These are phyloP conservation scores for Gallinago paraguaiae DNA, from an alignment of 2,113 vertebrate genomes.

Conservation along the genomic window DNA sequence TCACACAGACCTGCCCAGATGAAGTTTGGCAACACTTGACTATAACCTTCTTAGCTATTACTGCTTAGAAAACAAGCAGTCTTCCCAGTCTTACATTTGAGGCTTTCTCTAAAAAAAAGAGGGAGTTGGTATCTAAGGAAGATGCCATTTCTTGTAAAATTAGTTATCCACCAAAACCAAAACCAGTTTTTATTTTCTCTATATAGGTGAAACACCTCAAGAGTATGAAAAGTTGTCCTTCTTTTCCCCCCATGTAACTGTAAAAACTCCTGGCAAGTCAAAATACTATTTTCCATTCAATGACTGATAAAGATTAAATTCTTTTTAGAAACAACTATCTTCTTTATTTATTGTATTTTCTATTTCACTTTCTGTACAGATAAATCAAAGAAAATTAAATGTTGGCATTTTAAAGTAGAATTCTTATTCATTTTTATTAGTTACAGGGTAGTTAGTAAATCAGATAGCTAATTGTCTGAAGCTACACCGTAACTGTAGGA, in stretches of 20 bases:
- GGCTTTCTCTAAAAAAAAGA: not conserved
- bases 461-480: not conserved
- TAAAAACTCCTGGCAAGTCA: not conserved
- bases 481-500: not conserved
- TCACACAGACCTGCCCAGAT: rapidly evolving
- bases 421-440: not conserved
- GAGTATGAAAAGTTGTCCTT: not conserved
- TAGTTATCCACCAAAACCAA: not conserved
- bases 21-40: not conserved
- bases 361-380: not conserved
- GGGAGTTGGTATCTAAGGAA: not conserved
- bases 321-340: not conserved
- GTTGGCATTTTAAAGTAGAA: not conserved
- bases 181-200: not conserved
- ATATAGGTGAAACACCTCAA: not conserved
- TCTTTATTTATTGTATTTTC: not conserved
- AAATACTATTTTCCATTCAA: not conserved
- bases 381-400: not conserved
- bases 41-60: not conserved
- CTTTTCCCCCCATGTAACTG: no score
- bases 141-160: rapidly evolving
- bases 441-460: not conserved
- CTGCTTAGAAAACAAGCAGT: rapidly evolving
- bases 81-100: not conserved
- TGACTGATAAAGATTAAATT: not conserved